Evolutionary conservation across 2,888 invertebrate species (phyloP).

Genomic region (Shargacucullia verbasci): DNA sequence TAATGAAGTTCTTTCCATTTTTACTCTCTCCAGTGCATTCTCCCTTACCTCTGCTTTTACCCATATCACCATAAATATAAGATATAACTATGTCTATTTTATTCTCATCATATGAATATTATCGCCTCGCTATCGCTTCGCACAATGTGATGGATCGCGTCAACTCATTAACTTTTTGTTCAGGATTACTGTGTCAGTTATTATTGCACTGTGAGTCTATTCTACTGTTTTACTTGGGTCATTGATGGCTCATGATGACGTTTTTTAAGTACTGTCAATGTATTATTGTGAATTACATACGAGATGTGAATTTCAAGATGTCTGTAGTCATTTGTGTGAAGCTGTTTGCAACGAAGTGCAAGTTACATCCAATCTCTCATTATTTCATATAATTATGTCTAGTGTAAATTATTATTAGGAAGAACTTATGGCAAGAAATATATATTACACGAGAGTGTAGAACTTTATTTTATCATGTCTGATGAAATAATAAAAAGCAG

Average conservation of each 20-base stretch:
- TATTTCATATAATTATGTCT: no score
- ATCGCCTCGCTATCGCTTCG: constrained; percentile 13
- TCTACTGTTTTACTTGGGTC: constrained; percentile 45
- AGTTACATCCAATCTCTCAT: constrained; percentile 5
- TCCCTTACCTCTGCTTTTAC: no score
- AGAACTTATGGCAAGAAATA: no score
- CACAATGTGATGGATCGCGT: constrained; percentile 22
- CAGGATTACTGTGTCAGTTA: constrained; percentile 49
- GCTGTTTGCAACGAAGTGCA: constrained; percentile 6
- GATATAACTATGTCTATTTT: no score
- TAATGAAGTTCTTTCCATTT: no score
- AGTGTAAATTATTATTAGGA: no score
- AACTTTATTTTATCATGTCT: no score
- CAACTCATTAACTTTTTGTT: constrained; percentile 58
- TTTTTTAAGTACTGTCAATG: constrained; percentile 42
- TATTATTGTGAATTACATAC: constrained; percentile 46
- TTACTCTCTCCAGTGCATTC: no score
- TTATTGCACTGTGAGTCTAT: constrained; percentile 44
- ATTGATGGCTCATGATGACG: constrained; percentile 50
- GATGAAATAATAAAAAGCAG: no score
- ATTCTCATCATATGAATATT: neutral
- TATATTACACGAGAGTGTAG: no score
- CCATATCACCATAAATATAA: no score
- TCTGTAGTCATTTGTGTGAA: constrained; percentile 28
- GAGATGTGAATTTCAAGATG: constrained; percentile 31